Percentiles rank a stretch among this genome's conserved stretches.
Evolutionary conservation across 2,797 vertebrate genomes (phyloP).

Genomic region (Trachops cirrhosus): DNA sequence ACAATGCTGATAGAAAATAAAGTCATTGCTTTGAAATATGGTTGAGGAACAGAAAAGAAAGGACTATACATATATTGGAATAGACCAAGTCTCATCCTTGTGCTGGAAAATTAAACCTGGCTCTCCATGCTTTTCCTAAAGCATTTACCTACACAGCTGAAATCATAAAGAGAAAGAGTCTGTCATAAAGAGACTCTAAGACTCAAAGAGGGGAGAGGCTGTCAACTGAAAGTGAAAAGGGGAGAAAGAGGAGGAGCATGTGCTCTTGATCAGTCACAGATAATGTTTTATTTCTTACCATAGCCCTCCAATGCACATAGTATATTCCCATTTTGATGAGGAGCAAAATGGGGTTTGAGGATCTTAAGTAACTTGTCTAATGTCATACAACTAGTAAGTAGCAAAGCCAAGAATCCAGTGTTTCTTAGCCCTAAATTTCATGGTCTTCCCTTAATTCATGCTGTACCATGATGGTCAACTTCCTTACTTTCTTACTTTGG

Average conservation of each 20-base stretch:
- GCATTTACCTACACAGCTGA: neutral
- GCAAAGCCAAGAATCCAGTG: neutral
- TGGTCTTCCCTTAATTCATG: neutral
- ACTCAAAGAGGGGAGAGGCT: neutral
- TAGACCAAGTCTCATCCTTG: neutral
- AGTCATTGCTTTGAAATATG: constrained; percentile 48
- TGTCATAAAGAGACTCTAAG: neutral
- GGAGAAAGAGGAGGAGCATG: neutral
- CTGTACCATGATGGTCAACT: neutral
- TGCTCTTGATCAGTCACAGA: neutral
- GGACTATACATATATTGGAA: neutral
- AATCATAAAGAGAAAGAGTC: neutral
- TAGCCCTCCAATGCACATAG: neutral
- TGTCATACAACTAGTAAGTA: neutral
- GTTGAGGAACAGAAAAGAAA: constrained; percentile 28
- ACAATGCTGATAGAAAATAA: constrained; percentile 48
- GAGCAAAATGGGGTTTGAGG: neutral
- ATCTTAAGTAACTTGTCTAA: neutral
- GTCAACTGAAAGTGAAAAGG: neutral
- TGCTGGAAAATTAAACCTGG: neutral
- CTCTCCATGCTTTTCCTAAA: neutral
- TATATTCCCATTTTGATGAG: neutral
- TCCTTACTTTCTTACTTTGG: neutral
- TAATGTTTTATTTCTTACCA: neutral
- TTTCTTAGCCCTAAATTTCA: neutral